A percentile compares a stretch with the other conserved stretches of the same genome.
phyloP scores from a whole-genome alignment of 2,113 vertebrate species.

The Gymnocephalus cernua region DNA sequence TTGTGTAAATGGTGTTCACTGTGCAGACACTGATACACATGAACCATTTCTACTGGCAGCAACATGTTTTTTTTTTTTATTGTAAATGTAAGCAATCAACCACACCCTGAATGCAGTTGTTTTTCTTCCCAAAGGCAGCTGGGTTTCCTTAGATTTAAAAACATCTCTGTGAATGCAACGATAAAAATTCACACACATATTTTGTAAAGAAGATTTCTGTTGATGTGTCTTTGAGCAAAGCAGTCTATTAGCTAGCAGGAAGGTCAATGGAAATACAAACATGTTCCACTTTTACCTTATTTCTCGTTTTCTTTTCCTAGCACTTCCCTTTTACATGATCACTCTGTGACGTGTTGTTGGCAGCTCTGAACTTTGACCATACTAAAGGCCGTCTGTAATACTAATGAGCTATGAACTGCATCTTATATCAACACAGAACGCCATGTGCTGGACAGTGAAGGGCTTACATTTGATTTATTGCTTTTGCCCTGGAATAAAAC shows the following conservation, averaged over 20 bases:
- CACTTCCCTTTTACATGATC: slow-evolving; percentile 46
- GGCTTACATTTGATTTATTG: too few relatives aligned
- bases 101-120: background rate
- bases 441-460: too few relatives aligned
- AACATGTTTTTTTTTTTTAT: background rate
- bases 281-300: slow-evolving; percentile 42
- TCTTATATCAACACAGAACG: background rate
- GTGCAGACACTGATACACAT: background rate
- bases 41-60: background rate
- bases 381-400: too few relatives aligned
- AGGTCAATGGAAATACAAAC: slow-evolving; percentile 13
- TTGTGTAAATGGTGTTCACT: too few relatives aligned
- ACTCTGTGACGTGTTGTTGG: background rate
- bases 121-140: background rate
- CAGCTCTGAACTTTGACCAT: slow-evolving; percentile 8
- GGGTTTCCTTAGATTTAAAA: background rate
- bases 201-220: background rate
- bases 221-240: background rate
- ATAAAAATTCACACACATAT: background rate
- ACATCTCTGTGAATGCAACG: background rate
- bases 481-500: too few relatives aligned
- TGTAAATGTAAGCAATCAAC: background rate
- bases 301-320: slow-evolving; percentile 39
- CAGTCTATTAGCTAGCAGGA: background rate
- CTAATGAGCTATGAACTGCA: background rate